Evolutionary conservation across 2,888 invertebrate genomes (phyloP), one percentile per base, ranked within the genome.

Genomic region (Cryptophagus acutangulus): DNA sequence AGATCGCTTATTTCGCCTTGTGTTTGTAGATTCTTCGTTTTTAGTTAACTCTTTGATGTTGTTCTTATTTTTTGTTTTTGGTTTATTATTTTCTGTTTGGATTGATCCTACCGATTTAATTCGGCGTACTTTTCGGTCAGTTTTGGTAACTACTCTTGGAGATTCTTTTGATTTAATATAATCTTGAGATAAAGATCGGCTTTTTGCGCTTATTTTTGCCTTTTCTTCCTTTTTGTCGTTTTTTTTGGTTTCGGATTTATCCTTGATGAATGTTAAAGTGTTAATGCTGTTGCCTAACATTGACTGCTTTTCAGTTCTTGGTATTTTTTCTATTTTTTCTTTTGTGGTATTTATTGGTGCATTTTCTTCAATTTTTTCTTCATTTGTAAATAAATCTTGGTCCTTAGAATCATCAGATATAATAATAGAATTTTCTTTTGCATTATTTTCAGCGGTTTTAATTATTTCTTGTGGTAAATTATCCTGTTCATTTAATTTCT

Each of bases 141-240:
- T 16, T 31, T 31, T 31, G 4, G 3, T 31, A 31, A 4, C 16
- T 12, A 36, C 33, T 36, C 40, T 36, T 28, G 30, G 14, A 15
- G 2, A 17, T n/a, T 26, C 20, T 1, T 17, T 14, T 6, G 16
- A 3, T 38, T 37, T 25, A 36, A 17, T 4, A 24, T 36, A 36
- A n/a, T 46, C 41, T 25, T 44, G 18, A 6, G 45, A 45, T 10
- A 37, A 20, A 16, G 43, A 43, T 36, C 38, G 40, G n/a, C 3
- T 31, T 31, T 31, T 31, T 2, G 5, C 4, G 14, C 12, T 31
- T 10, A 15, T 14, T 31, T 15, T 31, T 3, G 31, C 15, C 8
- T 10, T 10, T 15, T 13, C 9, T 15, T 13, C 31, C 10, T 26
- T 26, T n/a, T 26, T 26, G 4, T 26, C 26, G 3, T 4, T 26